Percentiles rank a stretch among this genome's conserved stretches.
These are phyloP conservation scores for Serranus cabrilla DNA, from an alignment of 2,797 vertebrate genomes.

Conservation along the genomic window DNA sequence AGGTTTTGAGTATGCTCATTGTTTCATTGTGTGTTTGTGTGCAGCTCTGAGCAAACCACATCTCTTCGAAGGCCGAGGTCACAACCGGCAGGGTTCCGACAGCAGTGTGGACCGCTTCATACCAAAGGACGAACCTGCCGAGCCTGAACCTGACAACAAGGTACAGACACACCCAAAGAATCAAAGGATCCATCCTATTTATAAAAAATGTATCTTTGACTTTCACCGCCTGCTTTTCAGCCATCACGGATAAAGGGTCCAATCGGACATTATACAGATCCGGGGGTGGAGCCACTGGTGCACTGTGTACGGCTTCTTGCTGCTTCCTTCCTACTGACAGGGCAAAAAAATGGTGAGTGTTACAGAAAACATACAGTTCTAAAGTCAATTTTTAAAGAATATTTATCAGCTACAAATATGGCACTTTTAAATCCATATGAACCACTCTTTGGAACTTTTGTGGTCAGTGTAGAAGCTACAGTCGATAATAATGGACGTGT, in stretches of 20 bases:
- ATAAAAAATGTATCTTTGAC: neutral
- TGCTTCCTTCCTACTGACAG: constrained; percentile 94
- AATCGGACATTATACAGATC: constrained; percentile 93
- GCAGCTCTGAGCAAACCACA: constrained; percentile 92
- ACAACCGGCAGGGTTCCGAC: constrained; percentile 94
- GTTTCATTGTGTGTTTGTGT: constrained; percentile 9
- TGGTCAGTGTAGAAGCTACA: no score
- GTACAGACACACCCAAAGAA: constrained; percentile 67
- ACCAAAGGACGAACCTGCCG: constrained; percentile 89
- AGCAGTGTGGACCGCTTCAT: constrained; percentile 91
- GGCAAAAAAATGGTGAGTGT: constrained; percentile 90
- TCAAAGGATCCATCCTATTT: neutral
- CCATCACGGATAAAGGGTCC: constrained; percentile 93
- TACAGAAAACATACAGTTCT: neutral
- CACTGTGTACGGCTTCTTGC: constrained; percentile 95
- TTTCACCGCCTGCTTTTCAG: constrained; percentile 70
- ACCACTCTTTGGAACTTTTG: no score
- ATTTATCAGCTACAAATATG: no score
- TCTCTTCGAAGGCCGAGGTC: constrained; percentile 89
- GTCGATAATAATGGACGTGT: no score
- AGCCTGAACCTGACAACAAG: constrained; percentile 92
- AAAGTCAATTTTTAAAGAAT: no score
- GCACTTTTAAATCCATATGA: no score
- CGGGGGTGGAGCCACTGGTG: constrained; percentile 89
- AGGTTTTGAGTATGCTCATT: neutral